phyloP scores from a whole-genome alignment of 1,140 invertebrate genomes.

The Ptiloglossa arizonensis region DNA sequence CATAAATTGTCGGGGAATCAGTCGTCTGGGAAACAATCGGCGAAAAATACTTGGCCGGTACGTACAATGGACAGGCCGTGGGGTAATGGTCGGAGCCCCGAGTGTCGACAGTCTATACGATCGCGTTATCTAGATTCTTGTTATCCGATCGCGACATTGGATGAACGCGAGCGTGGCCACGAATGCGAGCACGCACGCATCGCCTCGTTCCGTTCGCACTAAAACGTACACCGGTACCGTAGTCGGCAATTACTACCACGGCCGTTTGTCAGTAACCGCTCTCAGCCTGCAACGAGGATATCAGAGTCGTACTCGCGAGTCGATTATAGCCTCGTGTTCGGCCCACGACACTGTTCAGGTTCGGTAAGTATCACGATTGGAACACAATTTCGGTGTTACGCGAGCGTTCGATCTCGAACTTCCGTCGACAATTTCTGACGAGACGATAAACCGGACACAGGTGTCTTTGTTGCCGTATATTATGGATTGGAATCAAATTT shows the following conservation, averaged over 20 bases:
- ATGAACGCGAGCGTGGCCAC: constrained; percentile 17
- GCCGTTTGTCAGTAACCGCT: constrained; percentile 62
- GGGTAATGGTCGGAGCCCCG: constrained; percentile 32
- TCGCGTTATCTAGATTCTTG: constrained; percentile 67
- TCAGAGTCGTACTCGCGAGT: constrained; percentile 55
- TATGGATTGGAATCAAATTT: too few species aligned
- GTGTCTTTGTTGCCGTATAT: too few species aligned
- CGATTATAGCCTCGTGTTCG: constrained; percentile 47
- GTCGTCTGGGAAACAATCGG: constrained; percentile 50
- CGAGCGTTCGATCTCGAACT: too few species aligned
- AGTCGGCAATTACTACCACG: constrained; percentile 66
- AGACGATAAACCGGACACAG: too few species aligned
- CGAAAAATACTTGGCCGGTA: constrained; percentile 35
- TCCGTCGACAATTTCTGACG: too few species aligned
- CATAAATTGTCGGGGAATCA: constrained; percentile 26
- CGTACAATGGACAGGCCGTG: constrained; percentile 15
- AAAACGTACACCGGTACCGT: constrained; percentile 42
- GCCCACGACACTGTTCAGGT: too few species aligned
- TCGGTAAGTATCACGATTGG: too few species aligned
- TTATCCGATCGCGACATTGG: constrained; percentile 54
- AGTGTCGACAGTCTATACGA: constrained; percentile 47
- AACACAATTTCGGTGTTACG: too few species aligned
- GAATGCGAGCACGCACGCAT: background rate
- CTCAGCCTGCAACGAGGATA: constrained; percentile 56
- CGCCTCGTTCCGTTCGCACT: constrained; percentile 31